Conservation (phyloP, 2,113 vertebrate species). For the Rissa tridactyla region DNA sequence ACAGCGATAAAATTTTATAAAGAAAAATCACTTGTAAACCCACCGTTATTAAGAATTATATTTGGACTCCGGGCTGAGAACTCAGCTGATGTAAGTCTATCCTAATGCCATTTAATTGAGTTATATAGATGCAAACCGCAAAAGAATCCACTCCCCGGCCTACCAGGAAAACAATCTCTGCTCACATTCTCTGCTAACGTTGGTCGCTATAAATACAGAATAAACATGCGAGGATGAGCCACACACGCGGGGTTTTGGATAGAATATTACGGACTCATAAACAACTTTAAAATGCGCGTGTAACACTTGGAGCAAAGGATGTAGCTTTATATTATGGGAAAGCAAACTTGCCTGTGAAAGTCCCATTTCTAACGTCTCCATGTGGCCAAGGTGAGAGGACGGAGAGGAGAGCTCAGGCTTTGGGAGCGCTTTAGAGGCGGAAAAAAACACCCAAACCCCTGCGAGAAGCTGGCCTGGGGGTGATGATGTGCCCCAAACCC, state of each 20-base stretch:
- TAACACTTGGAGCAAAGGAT: not conserved
- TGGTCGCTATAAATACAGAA: conserved; percentile 28
- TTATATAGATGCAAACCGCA: not conserved
- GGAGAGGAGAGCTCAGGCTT: not conserved
- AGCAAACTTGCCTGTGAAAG: not conserved
- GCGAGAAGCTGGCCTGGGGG: not conserved
- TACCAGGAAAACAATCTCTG: conserved; percentile 6
- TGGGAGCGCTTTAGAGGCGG: not conserved
- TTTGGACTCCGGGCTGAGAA: not conserved
- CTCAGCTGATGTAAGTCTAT: conserved; percentile 38
- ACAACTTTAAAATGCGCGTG: not conserved
- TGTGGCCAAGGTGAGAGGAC: not conserved
- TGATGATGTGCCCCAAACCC: not conserved
- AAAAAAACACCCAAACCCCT: not conserved
- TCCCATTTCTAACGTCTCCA: fast-evolving
- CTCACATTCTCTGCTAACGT: not conserved
- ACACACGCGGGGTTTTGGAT: not conserved
- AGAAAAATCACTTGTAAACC: conserved; percentile 37
- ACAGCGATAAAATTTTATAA: not conserved
- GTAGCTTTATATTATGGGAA: not conserved
- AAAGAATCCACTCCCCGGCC: not conserved
- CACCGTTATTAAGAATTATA: conserved; percentile 14
- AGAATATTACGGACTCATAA: not conserved
- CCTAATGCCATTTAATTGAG: conserved; percentile 57
- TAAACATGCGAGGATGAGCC: not conserved